Conservation (phyloP, 92 coral and sea anemone species). For the Bergia puertoricense region DNA sequence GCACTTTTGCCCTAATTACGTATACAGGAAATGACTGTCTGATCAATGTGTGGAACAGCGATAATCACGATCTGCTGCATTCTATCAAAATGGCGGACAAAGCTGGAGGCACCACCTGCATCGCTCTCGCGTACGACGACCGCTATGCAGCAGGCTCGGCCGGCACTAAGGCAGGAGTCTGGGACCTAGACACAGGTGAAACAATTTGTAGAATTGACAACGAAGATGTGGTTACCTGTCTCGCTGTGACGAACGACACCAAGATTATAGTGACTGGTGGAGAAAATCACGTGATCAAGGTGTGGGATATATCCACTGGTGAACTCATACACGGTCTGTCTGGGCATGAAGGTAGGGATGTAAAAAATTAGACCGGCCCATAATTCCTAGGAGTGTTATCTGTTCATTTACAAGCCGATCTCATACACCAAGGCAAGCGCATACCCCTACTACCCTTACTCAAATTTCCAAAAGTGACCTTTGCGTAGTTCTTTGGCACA, state of each 20-base stretch:
- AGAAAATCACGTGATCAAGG: slow-evolving; percentile 54
- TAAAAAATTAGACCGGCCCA: not conserved
- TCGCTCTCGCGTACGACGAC: slow-evolving; percentile 71
- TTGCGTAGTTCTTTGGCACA: too few species aligned
- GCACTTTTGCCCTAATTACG: not conserved
- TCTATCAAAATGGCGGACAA: slow-evolving; percentile 70
- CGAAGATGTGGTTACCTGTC: slow-evolving; percentile 60
- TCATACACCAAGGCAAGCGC: too few species aligned
- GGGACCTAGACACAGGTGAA: slow-evolving; percentile 90
- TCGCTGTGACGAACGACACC: slow-evolving; percentile 58
- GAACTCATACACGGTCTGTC: slow-evolving; percentile 37
- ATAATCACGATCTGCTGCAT: slow-evolving; percentile 78
- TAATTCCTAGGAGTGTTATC: not conserved
- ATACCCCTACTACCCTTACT: too few species aligned
- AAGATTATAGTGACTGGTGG: slow-evolving; percentile 68
- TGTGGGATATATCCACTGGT: slow-evolving; percentile 58
- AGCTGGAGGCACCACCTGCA: slow-evolving; percentile 57
- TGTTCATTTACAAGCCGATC: too few species aligned
- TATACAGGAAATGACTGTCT: slow-evolving; percentile 73
- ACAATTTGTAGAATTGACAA: slow-evolving; percentile 57
- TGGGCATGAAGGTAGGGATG: slow-evolving; percentile 75
- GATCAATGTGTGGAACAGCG: slow-evolving; percentile 78
- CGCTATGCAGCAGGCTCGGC: slow-evolving; percentile 68
- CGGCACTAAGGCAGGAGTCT: slow-evolving; percentile 61
- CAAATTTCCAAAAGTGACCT: too few species aligned